A percentile compares a stretch with the other conserved stretches of the same genome.
Evolutionary conservation across 2,888 invertebrate genomes (phyloP).

Genomic region (Galerucella calmariensis): DNA sequence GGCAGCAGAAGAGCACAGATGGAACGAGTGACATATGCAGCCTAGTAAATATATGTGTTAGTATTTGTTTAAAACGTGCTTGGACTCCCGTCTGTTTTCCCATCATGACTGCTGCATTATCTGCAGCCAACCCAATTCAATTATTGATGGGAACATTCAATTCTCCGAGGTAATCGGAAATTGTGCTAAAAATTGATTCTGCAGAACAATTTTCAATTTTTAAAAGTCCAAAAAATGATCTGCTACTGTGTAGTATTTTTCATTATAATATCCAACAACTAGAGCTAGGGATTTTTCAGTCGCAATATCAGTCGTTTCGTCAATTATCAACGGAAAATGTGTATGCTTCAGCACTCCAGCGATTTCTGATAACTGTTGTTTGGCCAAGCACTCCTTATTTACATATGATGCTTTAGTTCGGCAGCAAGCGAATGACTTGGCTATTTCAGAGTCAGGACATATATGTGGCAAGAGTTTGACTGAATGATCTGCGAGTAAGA

Average conservation of each 20-base stretch:
- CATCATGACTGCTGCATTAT: constrained; percentile 34
- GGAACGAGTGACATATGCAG: constrained; percentile 35
- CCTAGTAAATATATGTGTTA: constrained; percentile 34
- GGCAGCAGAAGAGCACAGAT: constrained; percentile 34
- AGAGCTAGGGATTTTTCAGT: constrained; percentile 30
- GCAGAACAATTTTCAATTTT: constrained; percentile 11
- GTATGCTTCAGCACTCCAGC: constrained; percentile 9
- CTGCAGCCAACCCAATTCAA: constrained; percentile 37
- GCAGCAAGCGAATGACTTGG: too few relatives aligned
- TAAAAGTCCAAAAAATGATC: constrained; percentile 27
- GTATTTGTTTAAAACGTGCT: constrained; percentile 26
- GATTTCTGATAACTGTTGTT: too few relatives aligned
- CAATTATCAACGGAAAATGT: constrained; percentile 32
- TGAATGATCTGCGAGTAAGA: too few relatives aligned
- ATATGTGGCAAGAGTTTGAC: too few relatives aligned
- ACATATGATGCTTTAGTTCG: too few relatives aligned
- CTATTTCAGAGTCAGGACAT: too few relatives aligned
- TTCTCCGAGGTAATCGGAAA: neutral
- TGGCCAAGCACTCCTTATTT: too few relatives aligned
- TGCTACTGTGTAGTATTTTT: constrained; percentile 11
- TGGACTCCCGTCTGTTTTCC: constrained; percentile 20
- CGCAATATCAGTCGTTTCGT: constrained; percentile 27
- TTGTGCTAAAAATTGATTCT: constrained; percentile 17
- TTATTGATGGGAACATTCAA: constrained; percentile 14
- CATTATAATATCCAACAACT: constrained; percentile 36